Percentiles rank a stretch among this genome's conserved stretches.
Evolutionary conservation across 2,113 vertebrate species (phyloP).

Genomic region (Nycticryphes semicollaris): DNA sequence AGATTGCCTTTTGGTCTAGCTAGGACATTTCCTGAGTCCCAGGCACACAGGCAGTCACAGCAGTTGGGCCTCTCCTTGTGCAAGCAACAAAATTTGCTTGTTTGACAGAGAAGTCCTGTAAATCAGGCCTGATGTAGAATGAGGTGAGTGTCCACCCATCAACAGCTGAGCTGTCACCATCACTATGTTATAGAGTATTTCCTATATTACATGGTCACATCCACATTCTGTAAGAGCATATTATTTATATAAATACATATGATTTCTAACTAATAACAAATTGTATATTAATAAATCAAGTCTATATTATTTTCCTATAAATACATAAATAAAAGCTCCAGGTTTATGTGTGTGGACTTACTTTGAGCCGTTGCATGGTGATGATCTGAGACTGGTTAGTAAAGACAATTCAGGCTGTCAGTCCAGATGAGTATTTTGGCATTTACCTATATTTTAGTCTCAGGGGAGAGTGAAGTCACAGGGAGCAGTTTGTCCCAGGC

Average conservation of each 20-base stretch:
- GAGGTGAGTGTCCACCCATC: not conserved
- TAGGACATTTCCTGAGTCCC: not conserved
- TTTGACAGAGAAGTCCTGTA: not conserved
- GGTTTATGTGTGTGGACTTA: not conserved
- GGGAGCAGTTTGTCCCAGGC: not conserved
- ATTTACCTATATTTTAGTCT: not conserved
- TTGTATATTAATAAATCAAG: not conserved
- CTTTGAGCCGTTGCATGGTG: rapidly evolving
- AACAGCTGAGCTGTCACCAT: not conserved
- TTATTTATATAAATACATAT: not conserved
- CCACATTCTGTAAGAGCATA: not conserved
- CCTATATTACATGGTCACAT: not conserved
- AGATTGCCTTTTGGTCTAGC: not conserved
- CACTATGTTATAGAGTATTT: rapidly evolving
- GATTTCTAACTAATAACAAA: not conserved
- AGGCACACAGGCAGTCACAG: not conserved
- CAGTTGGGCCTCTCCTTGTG: not conserved
- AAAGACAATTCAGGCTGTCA: not conserved
- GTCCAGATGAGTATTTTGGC: not conserved
- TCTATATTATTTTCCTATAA: not conserved
- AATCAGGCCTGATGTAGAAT: not conserved
- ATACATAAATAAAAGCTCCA: not conserved
- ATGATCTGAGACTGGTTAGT: not conserved
- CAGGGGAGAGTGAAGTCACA: not conserved
- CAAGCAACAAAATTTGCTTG: not conserved